phyloP scores from a whole-genome alignment of 2,797 vertebrate genomes.

The Dermochelys coriacea region DNA sequence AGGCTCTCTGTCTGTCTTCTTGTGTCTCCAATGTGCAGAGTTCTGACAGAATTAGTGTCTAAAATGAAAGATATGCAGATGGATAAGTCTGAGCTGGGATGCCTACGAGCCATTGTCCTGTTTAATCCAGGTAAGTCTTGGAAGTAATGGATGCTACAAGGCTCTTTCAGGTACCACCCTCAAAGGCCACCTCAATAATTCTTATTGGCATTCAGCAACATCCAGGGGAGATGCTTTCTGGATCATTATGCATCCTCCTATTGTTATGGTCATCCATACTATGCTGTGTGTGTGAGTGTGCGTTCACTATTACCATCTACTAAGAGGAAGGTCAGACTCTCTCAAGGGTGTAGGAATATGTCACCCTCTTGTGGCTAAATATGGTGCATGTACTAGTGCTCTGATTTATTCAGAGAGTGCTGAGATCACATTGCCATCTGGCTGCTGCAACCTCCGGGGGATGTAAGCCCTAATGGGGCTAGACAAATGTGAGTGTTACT shows the following conservation, averaged over 20 bases:
- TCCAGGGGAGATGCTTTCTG: not conserved
- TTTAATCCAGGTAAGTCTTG: conserved; percentile 91
- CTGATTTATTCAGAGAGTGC: not conserved
- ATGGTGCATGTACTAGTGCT: not conserved
- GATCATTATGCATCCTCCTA: not conserved
- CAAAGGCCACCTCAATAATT: not conserved
- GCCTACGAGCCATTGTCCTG: conserved; percentile 94
- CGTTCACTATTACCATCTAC: not conserved
- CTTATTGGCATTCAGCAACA: not conserved
- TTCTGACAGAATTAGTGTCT: conserved; percentile 95
- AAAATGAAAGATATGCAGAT: conserved; percentile 99
- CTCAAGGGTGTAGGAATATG: not conserved
- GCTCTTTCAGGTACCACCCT: not conserved
- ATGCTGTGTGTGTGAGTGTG: not conserved
- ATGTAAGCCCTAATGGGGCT: not conserved
- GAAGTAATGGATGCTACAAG: not conserved
- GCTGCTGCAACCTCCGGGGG: not conserved
- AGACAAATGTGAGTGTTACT: not conserved
- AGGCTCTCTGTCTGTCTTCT: not conserved
- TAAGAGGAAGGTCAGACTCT: not conserved
- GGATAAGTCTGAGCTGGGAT: conserved; percentile 97
- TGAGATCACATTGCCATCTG: not conserved
- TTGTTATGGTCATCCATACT: not conserved
- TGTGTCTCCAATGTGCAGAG: conserved; percentile 78
- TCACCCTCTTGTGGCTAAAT: not conserved